Conservation (phyloP, 2,113 vertebrate species). For the Halichoeres trimaculatus region DNA sequence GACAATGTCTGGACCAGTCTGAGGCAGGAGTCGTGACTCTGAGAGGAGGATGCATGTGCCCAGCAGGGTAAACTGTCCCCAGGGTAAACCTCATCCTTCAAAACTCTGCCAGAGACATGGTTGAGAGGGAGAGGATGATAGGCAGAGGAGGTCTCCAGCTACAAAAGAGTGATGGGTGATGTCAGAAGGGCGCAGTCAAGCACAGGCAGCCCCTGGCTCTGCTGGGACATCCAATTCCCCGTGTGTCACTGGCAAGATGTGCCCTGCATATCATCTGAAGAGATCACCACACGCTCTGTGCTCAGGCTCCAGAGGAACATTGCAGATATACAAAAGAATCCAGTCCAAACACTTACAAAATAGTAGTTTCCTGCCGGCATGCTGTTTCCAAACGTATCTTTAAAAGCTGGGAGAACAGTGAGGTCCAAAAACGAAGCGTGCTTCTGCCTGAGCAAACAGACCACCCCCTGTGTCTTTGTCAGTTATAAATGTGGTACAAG, state of each 20-base stretch:
- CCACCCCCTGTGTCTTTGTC: not conserved
- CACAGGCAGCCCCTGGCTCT: constrained; percentile 54
- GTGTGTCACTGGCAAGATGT: constrained; percentile 51
- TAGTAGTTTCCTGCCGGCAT: not conserved
- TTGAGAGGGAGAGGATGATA: constrained; percentile 34
- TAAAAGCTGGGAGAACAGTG: not conserved
- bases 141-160: constrained; percentile 47
- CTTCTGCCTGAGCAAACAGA: not conserved
- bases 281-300: constrained; percentile 10
- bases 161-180: constrained; percentile 68
- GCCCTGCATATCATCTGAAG: constrained; percentile 41
- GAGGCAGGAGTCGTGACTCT: constrained; percentile 4
- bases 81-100: constrained; percentile 47
- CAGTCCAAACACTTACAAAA: not conserved
- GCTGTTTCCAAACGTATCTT: not conserved
- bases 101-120: constrained; percentile 21
- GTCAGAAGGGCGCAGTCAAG: constrained; percentile 61
- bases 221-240: constrained; percentile 58
- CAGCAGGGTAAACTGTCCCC: constrained; percentile 45
- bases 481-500: not conserved
- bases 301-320: constrained; percentile 9
- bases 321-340: not conserved
- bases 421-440: not conserved
- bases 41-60: constrained; percentile 10
- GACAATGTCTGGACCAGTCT: constrained; percentile 6